Base-by-base conservation (phyloP, 2,797 vertebrate genomes). In the Parotocinclus haroldoi region DNA sequence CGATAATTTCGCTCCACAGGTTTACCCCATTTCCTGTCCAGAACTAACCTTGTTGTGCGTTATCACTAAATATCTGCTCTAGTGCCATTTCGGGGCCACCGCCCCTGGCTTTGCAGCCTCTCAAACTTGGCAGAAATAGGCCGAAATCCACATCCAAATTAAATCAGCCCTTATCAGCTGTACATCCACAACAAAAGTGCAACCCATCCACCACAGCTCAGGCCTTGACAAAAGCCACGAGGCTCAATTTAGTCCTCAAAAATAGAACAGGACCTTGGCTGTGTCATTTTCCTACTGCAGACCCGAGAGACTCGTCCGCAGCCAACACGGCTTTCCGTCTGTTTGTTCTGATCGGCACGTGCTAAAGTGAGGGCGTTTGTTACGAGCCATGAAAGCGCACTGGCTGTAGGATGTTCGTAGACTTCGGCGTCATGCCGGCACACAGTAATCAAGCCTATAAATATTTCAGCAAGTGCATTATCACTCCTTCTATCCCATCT, bases 381-480 rank as follows among this genome's bases (percentile, higher is more conserved):
- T 27, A 27, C 27, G 27, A 27, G 27, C 5, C 2, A 27, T 5
- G 5, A 27, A 27, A 27, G 27, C 5, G 27, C 27, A 2, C 13
- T 4, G 10, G 46, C 27, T 1, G n/a, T 51, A 45, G 79, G 74
- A 76, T 69, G 65, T 82, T 74, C 72, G 46, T 71, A 71, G 63
- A 78, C 75, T 73, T 66, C 46, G 59, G 57, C 72, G 60, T 81
- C 74, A 79, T n/a, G n/a, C n/a, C n/a, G n/a, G n/a, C n/a, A n/a
- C n/a, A n/a, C n/a, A 82, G 76, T 81, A 79, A 85, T 86, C 76
- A 83, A 71, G 56, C 73, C 78, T 78, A 84, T 89, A 83, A 88
- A 89, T 89, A 89, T 88, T 90, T 89, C 71, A 90, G 71, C 14
- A 68, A 77, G 78, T 76, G 63, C 83, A 62, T 67, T 82, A 69